Percentiles rank a stretch among this genome's conserved stretches.
phyloP scores from a whole-genome alignment of 2,113 vertebrate species.

The human region GRCh38 chr13:59469001-59469500 shows the following conservation, averaged over 20 bases:
- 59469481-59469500: neutral
- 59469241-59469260: neutral
- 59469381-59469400: neutral
- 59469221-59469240: neutral
- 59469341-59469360: neutral
- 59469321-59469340: neutral
- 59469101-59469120: neutral
- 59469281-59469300: conserved; percentile 2
- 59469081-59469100: neutral
- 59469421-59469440: neutral
- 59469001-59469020: neutral
- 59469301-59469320: neutral
- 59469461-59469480: neutral
- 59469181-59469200: neutral
- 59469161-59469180: neutral
- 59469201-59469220: neutral
- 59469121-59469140: neutral
- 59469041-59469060: neutral
- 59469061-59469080: neutral
- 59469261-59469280: neutral
- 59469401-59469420: neutral
- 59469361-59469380: neutral
- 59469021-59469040: neutral
- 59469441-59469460: neutral
- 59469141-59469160: neutral